These are phyloP conservation scores for Apodemia hepburni DNA, from an alignment of 2,888 invertebrate genomes.

Conservation along the genomic window DNA sequence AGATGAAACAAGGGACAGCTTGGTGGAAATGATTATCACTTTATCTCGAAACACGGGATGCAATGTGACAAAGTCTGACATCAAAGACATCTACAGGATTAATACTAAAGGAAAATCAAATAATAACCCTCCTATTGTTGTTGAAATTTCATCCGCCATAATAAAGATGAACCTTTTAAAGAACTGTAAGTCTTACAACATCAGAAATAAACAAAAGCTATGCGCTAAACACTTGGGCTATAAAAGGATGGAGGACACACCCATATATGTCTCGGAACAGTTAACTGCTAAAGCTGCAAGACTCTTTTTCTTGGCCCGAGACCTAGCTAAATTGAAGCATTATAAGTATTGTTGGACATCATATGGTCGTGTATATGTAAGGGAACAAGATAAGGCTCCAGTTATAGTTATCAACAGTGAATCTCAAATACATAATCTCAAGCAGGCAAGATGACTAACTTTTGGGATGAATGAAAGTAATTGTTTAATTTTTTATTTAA, in stretches of 20 bases:
- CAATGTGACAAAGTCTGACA: conserved; percentile 21
- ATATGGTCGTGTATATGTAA: conserved; percentile 20
- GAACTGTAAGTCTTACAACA: conserved; percentile 22
- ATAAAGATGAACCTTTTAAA: conserved; percentile 23
- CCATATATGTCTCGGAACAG: conserved; percentile 17
- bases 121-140: conserved; percentile 20
- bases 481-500: no score
- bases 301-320: conserved; percentile 24
- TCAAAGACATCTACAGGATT: conserved; percentile 30
- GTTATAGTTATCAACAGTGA: neutral
- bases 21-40: conserved; percentile 24
- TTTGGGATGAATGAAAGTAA: no score
- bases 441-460: no score
- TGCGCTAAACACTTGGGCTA: conserved; percentile 20
- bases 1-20: conserved; percentile 26
- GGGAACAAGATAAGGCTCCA: no score
- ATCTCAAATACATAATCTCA: neutral
- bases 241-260: conserved; percentile 17
- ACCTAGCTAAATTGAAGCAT: conserved; percentile 21
- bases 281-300: conserved; percentile 14
- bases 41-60: conserved; percentile 21
- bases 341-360: conserved; percentile 31
- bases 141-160: conserved; percentile 22
- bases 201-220: conserved; percentile 21
- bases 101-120: conserved; percentile 9